These are phyloP conservation scores for Acrobeloides nanus DNA, from an alignment of 2,888 invertebrate species.

Conservation along the genomic window DNA sequence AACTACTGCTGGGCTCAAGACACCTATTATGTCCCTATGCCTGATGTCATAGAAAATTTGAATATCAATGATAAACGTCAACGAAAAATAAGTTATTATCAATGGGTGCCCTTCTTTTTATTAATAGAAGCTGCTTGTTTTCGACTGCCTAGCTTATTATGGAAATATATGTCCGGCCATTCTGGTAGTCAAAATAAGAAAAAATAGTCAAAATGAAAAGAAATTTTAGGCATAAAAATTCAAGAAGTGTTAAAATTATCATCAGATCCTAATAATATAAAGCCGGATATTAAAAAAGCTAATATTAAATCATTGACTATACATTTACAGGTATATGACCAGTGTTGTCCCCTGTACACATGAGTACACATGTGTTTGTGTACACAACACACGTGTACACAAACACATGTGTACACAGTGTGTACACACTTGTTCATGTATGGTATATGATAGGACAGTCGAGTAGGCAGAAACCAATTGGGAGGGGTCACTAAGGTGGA, in stretches of 20 bases:
- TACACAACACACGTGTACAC: no score
- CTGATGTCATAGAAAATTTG: slow-evolving; percentile 37
- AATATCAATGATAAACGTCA: slow-evolving; percentile 30
- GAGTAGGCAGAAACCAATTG: no score
- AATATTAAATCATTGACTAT: slow-evolving; percentile 48
- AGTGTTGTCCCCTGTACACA: no score
- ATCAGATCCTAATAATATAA: slow-evolving; percentile 53
- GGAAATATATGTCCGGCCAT: slow-evolving; percentile 50
- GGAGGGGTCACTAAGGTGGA: no score
- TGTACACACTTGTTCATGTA: no score
- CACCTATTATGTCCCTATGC: slow-evolving; percentile 45
- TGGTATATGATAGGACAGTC: no score
- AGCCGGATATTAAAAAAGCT: slow-evolving; percentile 48
- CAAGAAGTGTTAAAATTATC: slow-evolving; percentile 49
- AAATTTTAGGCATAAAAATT: no score
- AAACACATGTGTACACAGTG: no score
- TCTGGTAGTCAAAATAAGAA: slow-evolving; percentile 31
- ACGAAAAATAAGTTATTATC: slow-evolving; percentile 42
- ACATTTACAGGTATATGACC: slow-evolving; percentile 39
- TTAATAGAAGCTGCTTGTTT: slow-evolving; percentile 51
- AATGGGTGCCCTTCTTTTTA: slow-evolving; percentile 51
- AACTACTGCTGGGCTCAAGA: slow-evolving; percentile 48
- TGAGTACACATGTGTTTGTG: no score
- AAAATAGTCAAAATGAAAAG: not conserved
- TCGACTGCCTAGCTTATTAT: slow-evolving; percentile 47